Percentiles rank a stretch among this genome's conserved stretches.
Evolutionary conservation across 2,797 vertebrate species (phyloP).

Genomic region (Neopelma chrysocephalum): DNA sequence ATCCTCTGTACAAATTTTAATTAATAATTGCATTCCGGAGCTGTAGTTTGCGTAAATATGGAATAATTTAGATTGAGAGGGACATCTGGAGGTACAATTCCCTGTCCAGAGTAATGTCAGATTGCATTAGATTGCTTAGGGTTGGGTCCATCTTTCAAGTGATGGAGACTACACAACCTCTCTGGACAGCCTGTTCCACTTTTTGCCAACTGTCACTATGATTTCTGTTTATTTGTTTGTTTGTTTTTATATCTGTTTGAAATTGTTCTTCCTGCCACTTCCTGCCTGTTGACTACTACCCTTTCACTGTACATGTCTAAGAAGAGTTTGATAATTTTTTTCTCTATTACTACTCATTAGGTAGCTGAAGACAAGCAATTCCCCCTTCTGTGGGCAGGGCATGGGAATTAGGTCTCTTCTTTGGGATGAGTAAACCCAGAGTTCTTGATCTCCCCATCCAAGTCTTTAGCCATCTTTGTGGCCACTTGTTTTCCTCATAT

Average conservation of each 20-base stretch:
- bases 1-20: neutral
- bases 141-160: neutral
- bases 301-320: neutral
- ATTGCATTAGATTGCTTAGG: neutral
- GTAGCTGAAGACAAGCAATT: neutral
- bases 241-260: neutral
- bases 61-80: neutral
- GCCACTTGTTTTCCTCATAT: neutral
- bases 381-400: rapidly evolving
- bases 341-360: neutral
- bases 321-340: neutral
- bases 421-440: neutral
- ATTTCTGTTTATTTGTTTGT: neutral
- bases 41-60: neutral
- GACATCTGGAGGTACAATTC: neutral
- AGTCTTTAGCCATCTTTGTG: neutral
- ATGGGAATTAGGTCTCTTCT: neutral
- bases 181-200: neutral
- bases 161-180: neutral
- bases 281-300: neutral
- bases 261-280: neutral
- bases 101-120: neutral
- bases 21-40: neutral
- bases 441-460: rapidly evolving
- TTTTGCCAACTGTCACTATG: neutral